Base-by-base conservation (phyloP, 2,113 vertebrate species). In the Ovis aries region DNA sequence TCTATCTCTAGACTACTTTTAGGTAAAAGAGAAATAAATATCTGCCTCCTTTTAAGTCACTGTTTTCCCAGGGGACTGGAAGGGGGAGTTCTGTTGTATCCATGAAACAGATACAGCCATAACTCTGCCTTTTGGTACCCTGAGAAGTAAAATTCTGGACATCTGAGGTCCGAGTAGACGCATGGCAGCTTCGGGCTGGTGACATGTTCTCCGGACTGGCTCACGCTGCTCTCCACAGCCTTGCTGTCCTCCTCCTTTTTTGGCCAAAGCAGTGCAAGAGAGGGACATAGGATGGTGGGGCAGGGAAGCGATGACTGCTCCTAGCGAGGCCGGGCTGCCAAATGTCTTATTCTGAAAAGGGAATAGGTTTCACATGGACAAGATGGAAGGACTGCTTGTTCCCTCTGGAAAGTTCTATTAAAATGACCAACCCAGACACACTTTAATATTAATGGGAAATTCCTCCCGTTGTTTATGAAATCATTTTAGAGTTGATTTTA, bases 381-480 rank as follows among this genome's bases (percentile, higher is more conserved):
- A 98, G 98, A 92, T 62, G 97, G 98, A 98, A 98, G 98, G 97
- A 98, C 98, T 97, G 7, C 98, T 98, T 99, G 99, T 99, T 98
- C 98, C 95, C 96, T 98, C 7, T 98, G 98, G 98, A 99, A 99
- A 98, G 95, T 98, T 98, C 98, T 99, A 98, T 99, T 98, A 98
- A 99, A 98, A 98, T 91, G 97, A 80, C 97, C 97, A 98, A 96
- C 97, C 96, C 98, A 99, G 98, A 99, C 98, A 96, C 93, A 91
- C 98, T 99, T 98, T 97, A 96, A 94, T 98, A 99, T 98, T 99
- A 98, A 99, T 98, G 98, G 98, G 98, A 99, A 99, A 98, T 98
- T 98, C 98, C 83, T 98, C 97, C 98, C 10, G 91, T 99, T 98
- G 98, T 99, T 99, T 98, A 98, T 98, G 97, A 98, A 98, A 98